Base-by-base conservation (phyloP, 2,797 vertebrate species). In the Pelodytes ibericus region DNA sequence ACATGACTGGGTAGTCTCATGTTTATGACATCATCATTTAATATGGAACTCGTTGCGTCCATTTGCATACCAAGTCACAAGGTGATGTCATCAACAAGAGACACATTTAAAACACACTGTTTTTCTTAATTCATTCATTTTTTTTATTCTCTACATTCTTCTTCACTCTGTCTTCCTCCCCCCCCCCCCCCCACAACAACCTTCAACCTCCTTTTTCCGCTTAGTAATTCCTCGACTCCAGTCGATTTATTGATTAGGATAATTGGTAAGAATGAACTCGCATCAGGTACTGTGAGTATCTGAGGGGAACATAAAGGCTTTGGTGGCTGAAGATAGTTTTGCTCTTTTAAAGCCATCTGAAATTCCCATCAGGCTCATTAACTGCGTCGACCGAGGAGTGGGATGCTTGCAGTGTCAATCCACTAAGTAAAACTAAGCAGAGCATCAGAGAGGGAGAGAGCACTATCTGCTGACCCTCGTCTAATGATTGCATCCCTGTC, bases 291-390 rank as follows among this genome's bases (percentile, higher is more conserved):
- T 31, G 25, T 9, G 26, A 39, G 56, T 61, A 72, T 29, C 67
- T 67, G 33, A 16, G n/a, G n/a, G n/a, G n/a, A n/a, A n/a, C n/a
- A 49, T 36, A 20, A 59, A 49, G 41, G 27, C 57, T 72, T 51
- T 13, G 25, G 70, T 25, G 5, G 68, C 75, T 78, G 22, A 39
- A 51, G 67, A 73, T 29, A 66, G 31, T 68, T 78, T 68, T 73
- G 62, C 56, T 72, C 71, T 72, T 73, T 53, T 79, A 68, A 79
- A 79, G 76, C 49, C 76, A 79, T 73, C 62, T 79, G 76, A 68
- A 79, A 79, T 79, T 79, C 71, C 76, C 76, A 73, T 53, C 61
- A 66, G 76, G n/a, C 76, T 79, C 76, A 79, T 79, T 79, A 79
- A 31, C 70, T 56, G 76, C 30, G 64, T 71, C 62, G 53, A 63